Evolutionary conservation across 2,888 invertebrate species (phyloP), one percentile per base, ranked within the genome.

Genomic region (Labia minor): DNA sequence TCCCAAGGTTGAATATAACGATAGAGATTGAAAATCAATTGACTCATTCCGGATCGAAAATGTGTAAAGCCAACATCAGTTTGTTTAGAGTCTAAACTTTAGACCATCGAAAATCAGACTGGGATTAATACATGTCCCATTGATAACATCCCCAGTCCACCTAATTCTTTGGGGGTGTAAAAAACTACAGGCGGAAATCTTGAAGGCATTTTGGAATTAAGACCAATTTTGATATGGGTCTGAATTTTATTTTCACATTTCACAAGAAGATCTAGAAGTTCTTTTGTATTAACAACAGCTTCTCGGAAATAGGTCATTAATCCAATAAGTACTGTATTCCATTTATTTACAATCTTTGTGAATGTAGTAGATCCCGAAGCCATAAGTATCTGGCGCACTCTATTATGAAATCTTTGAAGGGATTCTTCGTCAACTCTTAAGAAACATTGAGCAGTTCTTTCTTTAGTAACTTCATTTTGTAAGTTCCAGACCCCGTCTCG

Each of bases 181-280:
- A 99, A 99, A 37, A 99, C 99, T 0, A 99, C 99, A 0, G 99
- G 99, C 11, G 99, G 99, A 79, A 99, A 99, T 75, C 99, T 86
- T 64, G 96, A 96, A 69, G 99, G 99, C 99, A 99, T 99, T 85
- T 99, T 99, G 0, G 99, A 99, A 80, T 99, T 99, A 70, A 99
- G 85, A 70, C 99, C 99, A 76, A 99, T 99, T 82, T 99, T 99
- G 75, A 99, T 99, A 78, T 97, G 90, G 0, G 99, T 99, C 78
- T 99, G 99, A 72, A 99, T 99, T 79, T 99, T 99, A 79, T 99
- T 99, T 79, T 99, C 99, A 78, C 99, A 99, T 76, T 99, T 99
- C 0, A 99, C 99, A 0, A 99, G 82, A 68, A 99, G 79, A 77
- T 99, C 99, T 1, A 99, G 80, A 0, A 99, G 81, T 77, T 99